Base-by-base conservation (phyloP, 1,140 invertebrate species). In the Eurosta solidaginis region DNA sequence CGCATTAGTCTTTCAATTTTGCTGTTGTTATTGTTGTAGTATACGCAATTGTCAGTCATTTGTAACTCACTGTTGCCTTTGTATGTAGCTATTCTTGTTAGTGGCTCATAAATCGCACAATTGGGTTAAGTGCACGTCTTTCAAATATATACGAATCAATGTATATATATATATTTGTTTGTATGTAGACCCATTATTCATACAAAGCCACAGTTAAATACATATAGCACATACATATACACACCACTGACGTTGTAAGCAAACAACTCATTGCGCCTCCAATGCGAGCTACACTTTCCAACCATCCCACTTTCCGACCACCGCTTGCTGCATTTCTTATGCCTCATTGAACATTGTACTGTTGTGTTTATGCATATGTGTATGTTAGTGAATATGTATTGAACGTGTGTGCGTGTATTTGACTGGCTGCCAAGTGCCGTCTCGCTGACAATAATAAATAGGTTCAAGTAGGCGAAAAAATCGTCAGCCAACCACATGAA, bases 61-160 rank as follows among this genome's bases (percentile, higher is more conserved):
- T 59, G 10, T 29, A 29, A 4, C 14, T 59, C 33, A 29, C 33
- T 59, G 54, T 59, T 59, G 54, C 33, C 27, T 25, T 33, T 6
- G 25, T 6, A 22, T 4, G 49, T 5, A 22, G 49, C 33, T 59
- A 59, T 59, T 59, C 27, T 17, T 59, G 29, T 33, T 59, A 59
- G 25, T 68, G 59, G 59, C 59, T 42, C 33, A 68, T 68, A 68
- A 68, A 68, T 68, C 59, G 59, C 33, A 68, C 59, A 68, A 68
- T 68, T 68, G 59, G 59, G 59, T 68, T 68, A 68, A 68, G 59
- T 68, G 59, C 59, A 68, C 59, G 59, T 68, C 59, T 68, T 68
- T 68, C 33, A 40, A 68, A 68, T 42, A 33, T 36, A 54, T 54
- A 54, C 3, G 10, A 4, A 1, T 49, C 4, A 17, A n/a, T 49